These are phyloP conservation scores for Mormyrus hasselquistii DNA, from an alignment of 2,797 vertebrate genomes.

Conservation along the genomic window DNA sequence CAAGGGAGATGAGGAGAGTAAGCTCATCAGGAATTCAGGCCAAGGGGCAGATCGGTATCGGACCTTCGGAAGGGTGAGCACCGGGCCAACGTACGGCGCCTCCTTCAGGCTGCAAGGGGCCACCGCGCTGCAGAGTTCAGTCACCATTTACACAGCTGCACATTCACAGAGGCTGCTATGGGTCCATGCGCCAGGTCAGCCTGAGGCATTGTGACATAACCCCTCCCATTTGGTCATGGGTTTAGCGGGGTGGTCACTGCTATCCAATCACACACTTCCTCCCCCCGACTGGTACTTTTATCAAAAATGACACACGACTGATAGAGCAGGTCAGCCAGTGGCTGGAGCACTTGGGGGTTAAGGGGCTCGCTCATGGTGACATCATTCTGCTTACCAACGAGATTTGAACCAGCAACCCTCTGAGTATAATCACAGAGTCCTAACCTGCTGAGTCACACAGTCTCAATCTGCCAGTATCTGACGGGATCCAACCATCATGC, in stretches of 20 bases:
- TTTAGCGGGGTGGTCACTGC: not conserved
- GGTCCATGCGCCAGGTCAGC: not conserved
- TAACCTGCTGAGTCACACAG: not conserved
- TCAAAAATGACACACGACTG: not conserved
- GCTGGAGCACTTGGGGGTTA: not conserved
- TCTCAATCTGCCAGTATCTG: not conserved
- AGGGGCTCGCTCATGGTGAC: not conserved
- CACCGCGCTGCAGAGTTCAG: not conserved
- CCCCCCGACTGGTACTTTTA: not conserved
- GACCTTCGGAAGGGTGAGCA: not conserved
- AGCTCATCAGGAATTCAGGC: constrained; percentile 29
- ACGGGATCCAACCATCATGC: not conserved
- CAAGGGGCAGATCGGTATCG: constrained; percentile 5
- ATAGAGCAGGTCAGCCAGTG: not conserved
- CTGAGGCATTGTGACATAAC: not conserved
- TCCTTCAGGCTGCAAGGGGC: not conserved
- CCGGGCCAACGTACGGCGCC: not conserved
- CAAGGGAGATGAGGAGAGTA: constrained; percentile 62
- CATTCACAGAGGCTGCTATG: not conserved
- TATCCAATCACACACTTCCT: not conserved
- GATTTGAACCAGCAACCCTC: not conserved
- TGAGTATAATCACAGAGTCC: not conserved
- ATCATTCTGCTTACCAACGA: not conserved
- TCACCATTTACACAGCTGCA: not conserved
- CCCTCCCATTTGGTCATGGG: not conserved